Conservation (phyloP, 2,113 vertebrate species). For the Agapornis roseicollis region DNA sequence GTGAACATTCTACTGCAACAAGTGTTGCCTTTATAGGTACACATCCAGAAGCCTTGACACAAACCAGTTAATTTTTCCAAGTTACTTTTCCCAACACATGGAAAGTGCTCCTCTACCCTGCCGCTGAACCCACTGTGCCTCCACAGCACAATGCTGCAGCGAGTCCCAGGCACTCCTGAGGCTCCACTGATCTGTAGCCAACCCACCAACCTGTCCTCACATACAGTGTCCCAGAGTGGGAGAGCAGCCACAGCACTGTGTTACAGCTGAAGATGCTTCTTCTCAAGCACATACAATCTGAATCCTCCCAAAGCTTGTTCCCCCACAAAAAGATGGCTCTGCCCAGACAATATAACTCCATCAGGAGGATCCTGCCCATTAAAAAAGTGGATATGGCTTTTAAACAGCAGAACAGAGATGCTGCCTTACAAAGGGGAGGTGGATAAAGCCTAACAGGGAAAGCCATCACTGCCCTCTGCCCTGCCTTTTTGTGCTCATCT, state of each 20-base stretch:
- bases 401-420: background rate
- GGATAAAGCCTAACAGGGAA: background rate
- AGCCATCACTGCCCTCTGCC: accelerated
- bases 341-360: background rate
- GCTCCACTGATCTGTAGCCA: background rate
- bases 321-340: background rate
- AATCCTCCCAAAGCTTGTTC: background rate
- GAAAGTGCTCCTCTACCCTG: background rate
- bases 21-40: background rate
- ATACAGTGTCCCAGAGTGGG: background rate
- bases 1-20: background rate
- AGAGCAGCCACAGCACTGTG: background rate
- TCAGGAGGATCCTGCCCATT: background rate
- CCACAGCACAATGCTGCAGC: background rate
- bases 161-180: background rate
- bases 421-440: background rate
- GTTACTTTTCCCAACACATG: background rate
- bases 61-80: background rate
- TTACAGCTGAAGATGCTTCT: background rate
- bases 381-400: background rate
- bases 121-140: background rate
- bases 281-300: accelerated
- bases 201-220: background rate
- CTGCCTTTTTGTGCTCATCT: background rate
- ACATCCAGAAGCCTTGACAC: background rate